These are phyloP conservation scores for Ophiodon elongatus DNA, from an alignment of 2,113 vertebrate species.

Conservation along the genomic window DNA sequence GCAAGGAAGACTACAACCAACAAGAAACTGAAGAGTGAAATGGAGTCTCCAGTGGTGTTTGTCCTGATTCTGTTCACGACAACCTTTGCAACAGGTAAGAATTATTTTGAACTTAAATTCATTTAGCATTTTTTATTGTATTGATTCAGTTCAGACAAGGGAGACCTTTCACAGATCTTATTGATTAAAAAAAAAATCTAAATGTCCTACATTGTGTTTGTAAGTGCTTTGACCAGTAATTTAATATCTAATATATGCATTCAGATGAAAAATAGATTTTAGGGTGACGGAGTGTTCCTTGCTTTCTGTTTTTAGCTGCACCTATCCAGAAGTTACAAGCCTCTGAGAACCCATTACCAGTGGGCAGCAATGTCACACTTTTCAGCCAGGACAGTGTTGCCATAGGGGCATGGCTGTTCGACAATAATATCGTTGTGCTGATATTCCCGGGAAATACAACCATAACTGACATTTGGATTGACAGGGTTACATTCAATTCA, in stretches of 20 bases:
- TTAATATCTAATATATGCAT: not conserved
- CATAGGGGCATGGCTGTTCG: slow-evolving; percentile 61
- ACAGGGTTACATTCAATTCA: not conserved
- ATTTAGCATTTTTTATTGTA: not conserved
- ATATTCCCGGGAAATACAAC: fast-evolving
- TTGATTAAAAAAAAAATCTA: not conserved
- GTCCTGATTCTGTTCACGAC: slow-evolving; percentile 51
- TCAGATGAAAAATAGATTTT: not conserved
- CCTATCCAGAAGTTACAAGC: slow-evolving; percentile 30
- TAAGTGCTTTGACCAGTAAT: not conserved
- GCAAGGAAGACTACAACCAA: not conserved
- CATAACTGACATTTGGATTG: fast-evolving
- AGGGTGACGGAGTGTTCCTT: not conserved
- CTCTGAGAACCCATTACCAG: slow-evolving; percentile 62
- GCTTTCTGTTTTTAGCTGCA: slow-evolving; percentile 55
- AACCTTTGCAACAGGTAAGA: slow-evolving; percentile 59
- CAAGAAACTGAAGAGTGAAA: slow-evolving; percentile 10
- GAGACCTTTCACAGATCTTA: not conserved
- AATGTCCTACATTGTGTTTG: not conserved
- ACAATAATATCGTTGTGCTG: not conserved
- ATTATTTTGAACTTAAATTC: not conserved
- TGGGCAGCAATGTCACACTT: slow-evolving; percentile 74
- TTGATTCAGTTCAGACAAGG: not conserved
- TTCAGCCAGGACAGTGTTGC: fast-evolving
- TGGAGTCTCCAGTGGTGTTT: slow-evolving; percentile 42